These are phyloP conservation scores for Cherax quadricarinatus DNA, from an alignment of 1,140 invertebrate genomes.

Conservation along the genomic window DNA sequence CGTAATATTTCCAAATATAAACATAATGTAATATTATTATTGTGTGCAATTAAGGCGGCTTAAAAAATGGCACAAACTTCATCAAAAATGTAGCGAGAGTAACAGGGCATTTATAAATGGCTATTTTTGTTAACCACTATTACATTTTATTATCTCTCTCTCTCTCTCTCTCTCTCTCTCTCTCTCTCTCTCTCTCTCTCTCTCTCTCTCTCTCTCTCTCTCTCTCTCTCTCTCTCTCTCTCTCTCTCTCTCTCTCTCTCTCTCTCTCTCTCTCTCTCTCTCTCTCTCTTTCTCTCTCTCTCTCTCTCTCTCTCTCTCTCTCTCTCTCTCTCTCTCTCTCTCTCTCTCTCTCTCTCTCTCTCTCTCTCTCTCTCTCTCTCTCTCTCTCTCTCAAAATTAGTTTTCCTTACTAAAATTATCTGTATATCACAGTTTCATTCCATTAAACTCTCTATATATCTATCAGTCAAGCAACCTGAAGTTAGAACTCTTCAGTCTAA, in stretches of 20 bases:
- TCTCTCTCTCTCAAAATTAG: background rate
- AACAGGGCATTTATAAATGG: no score
- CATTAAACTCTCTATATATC: background rate
- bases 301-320: background rate
- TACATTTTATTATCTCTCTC: background rate
- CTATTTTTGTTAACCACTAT: no score
- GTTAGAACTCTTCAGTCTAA: no score
- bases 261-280: background rate
- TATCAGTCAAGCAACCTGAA: background rate
- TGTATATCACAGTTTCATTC: background rate
- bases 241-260: conserved; percentile 6
- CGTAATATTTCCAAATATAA: no score
- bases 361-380: background rate
- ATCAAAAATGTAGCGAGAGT: no score
- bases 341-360: conserved; percentile 6
- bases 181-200: background rate
- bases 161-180: conserved; percentile 6
- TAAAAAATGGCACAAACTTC: no score
- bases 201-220: background rate
- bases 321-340: background rate
- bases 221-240: background rate
- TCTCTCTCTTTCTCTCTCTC: background rate
- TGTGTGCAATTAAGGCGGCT: no score
- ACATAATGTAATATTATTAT: no score
- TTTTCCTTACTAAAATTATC: background rate